Percentiles rank a stretch among this genome's conserved stretches.
phyloP scores from a whole-genome alignment of 1,140 invertebrate genomes.

The Pentalonia nigronervosa region DNA sequence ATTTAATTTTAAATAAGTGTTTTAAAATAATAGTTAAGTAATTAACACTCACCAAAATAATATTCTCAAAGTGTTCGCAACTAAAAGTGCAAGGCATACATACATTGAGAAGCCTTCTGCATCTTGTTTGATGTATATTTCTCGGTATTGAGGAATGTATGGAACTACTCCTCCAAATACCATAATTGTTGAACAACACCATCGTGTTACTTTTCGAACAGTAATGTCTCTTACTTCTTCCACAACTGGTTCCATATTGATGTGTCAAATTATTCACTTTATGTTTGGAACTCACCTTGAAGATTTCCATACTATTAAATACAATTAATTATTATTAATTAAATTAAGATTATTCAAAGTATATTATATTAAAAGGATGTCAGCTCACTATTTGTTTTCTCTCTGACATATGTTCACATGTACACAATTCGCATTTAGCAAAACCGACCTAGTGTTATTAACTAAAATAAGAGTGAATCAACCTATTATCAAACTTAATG shows the following conservation, averaged over 20 bases:
- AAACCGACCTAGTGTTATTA: neutral
- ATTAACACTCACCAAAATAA: slow-evolving; percentile 88
- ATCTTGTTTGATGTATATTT: slow-evolving; percentile 89
- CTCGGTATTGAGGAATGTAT: slow-evolving; percentile 91
- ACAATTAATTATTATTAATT: neutral
- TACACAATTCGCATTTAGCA: neutral
- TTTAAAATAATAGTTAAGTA: neutral
- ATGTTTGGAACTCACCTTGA: neutral
- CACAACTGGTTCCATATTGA: slow-evolving; percentile 62
- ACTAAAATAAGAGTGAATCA: neutral
- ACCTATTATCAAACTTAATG: neutral
- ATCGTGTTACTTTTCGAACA: slow-evolving; percentile 61
- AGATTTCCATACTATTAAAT: slow-evolving; percentile 39
- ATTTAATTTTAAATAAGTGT: neutral
- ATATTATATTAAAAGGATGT: neutral
- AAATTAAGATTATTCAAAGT: neutral
- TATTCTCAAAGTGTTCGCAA: slow-evolving; percentile 96
- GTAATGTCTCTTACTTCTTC: slow-evolving; percentile 62
- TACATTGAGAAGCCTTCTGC: slow-evolving; percentile 95
- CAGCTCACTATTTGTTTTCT: neutral
- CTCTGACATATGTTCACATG: neutral
- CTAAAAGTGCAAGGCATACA: slow-evolving; percentile 91
- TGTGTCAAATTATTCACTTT: neutral
- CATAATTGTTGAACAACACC: slow-evolving; percentile 69
- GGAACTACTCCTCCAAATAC: slow-evolving; percentile 88